A percentile compares a stretch with the other conserved stretches of the same genome.
Evolutionary conservation across 2,888 invertebrate genomes (phyloP).

Genomic region (Ethmia dodecea): DNA sequence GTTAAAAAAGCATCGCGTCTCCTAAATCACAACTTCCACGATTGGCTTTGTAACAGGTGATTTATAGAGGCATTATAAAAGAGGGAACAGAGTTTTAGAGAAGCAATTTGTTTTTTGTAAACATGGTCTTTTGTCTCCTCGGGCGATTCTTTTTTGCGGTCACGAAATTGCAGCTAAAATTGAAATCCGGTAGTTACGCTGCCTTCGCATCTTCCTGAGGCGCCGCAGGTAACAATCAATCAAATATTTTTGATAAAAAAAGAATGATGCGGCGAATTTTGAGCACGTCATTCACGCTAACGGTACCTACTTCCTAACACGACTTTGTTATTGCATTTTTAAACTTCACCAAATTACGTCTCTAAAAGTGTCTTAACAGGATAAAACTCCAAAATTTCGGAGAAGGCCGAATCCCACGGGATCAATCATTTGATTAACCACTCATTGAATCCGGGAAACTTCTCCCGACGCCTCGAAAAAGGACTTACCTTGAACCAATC

Average conservation of each 20-base stretch:
- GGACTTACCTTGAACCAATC: constrained; percentile 14
- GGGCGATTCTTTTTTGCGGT: constrained; percentile 26
- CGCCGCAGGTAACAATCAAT: neutral
- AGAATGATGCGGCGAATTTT: too few species aligned
- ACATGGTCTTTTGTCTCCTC: constrained; percentile 22
- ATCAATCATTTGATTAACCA: constrained; percentile 1
- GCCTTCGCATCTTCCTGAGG: constrained; percentile 18
- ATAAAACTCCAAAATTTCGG: neutral
- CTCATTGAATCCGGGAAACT: neutral
- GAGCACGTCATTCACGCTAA: too few species aligned
- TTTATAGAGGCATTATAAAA: constrained; percentile 14
- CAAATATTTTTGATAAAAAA: neutral
- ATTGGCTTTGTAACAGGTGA: constrained; percentile 20
- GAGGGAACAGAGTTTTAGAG: constrained; percentile 22
- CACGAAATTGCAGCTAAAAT: constrained; percentile 29
- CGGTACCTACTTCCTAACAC: too few species aligned
- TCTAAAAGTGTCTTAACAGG: neutral
- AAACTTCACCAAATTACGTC: too few species aligned
- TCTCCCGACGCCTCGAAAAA: constrained; percentile 1
- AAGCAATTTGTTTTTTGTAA: constrained; percentile 34
- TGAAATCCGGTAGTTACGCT: constrained; percentile 31
- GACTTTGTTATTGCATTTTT: too few species aligned
- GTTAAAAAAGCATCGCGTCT: too few species aligned
- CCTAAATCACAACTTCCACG: neutral
- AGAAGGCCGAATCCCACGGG: neutral